Evolutionary conservation across 1,140 invertebrate genomes (phyloP), one percentile per base, ranked within the genome.

Genomic region (Macrotrachela quadricornifera): DNA sequence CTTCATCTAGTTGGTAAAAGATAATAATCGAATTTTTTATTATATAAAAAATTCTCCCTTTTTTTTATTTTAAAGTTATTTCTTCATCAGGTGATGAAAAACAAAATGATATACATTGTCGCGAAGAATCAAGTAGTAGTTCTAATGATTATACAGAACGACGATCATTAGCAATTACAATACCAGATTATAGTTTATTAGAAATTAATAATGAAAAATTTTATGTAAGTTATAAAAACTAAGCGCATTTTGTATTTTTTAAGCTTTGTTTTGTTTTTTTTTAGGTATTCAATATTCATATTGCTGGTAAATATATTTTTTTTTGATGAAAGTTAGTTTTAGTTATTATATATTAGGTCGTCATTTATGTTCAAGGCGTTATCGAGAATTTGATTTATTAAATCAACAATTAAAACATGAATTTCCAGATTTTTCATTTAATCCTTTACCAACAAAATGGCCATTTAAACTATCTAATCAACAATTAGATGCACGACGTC

Each of bases 131-230:
- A 30, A 78, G 80, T 21, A 79, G 83, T 43, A 87, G 84, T 56
- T 82, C 83, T 9, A 84, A 94, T 57, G 92, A 97, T 70, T 97
- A 97, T 71, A 88, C 85, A 59, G 92, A 97, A 70, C 94, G 95
- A 66, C 75, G 92, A 49, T 95, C 90, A 40, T 73, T 99, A 55
- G 92, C 92, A 10, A 94, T 99, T 59, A 94, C 90, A 58, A 85
- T 99, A 59, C 92, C 92, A 14, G 90, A 88, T 71, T 92, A 88
- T 65, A 82, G 84, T 61, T 78, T 76, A 68, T 68, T 73, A 64
- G 82, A 76, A 76, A 81, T 72, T 59, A 79, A 77, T 63, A 85
- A 83, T 17, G 84, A 95, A 60, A 81, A 82, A 59, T 96, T 82
- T 72, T 85, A 92, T 51, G 86, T 77, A 65, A 68, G 72, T 64